Conservation (phyloP, 2,888 invertebrate species). For the Acanthopleura granulata region DNA sequence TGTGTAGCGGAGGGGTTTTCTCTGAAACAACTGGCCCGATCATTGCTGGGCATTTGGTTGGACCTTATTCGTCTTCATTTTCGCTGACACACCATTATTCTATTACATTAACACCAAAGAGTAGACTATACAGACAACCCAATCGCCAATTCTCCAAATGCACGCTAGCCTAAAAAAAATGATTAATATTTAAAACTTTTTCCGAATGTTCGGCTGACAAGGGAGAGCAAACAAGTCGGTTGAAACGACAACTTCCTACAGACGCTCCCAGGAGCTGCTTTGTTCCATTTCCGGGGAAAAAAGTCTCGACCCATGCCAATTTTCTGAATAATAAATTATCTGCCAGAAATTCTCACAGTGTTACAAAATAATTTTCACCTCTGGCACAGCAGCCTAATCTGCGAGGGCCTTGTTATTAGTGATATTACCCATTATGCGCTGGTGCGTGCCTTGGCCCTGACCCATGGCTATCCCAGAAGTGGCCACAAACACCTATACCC, state of each 20-base stretch:
- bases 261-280: slow-evolving; percentile 10
- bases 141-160: slow-evolving; percentile 11
- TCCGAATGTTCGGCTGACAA: not conserved
- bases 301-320: slow-evolving; percentile 18
- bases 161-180: slow-evolving; percentile 13
- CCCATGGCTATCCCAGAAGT: not conserved
- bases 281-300: slow-evolving; percentile 2
- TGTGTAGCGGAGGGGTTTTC: no score
- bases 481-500: not conserved
- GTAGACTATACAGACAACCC: not conserved
- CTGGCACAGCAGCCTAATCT: not conserved
- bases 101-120: slow-evolving; percentile 14
- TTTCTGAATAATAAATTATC: slow-evolving; percentile 15
- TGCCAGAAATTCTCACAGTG: not conserved
- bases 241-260: not conserved
- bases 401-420: not conserved
- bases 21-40: no score
- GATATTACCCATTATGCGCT: slow-evolving; percentile 6
- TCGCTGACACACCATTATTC: slow-evolving; percentile 12
- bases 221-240: not conserved
- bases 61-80: slow-evolving; percentile 9
- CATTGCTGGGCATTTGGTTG: not conserved
- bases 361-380: slow-evolving; percentile 16
- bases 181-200: slow-evolving; percentile 19
- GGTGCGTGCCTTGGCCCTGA: not conserved